phyloP scores from a whole-genome alignment of 2,113 vertebrate species.

The Columba janthina region DNA sequence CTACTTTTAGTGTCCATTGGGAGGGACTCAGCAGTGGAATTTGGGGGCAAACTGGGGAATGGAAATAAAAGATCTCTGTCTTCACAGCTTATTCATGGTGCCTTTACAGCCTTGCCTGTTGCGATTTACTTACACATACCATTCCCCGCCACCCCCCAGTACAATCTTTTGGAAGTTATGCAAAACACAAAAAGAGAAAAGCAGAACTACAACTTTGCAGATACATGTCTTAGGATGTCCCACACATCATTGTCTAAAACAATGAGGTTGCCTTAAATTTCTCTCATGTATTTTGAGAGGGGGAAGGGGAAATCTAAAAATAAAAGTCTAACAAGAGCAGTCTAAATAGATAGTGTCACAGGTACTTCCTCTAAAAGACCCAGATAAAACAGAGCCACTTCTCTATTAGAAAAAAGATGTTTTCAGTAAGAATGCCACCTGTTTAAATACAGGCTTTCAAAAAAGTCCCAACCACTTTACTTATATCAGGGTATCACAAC shows the following conservation, averaged over 20 bases:
- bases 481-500: not conserved
- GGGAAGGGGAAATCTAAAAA: conserved; percentile 18
- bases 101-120: not conserved
- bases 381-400: not conserved
- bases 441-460: not conserved
- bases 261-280: conserved; percentile 1
- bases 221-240: not conserved
- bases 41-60: not conserved
- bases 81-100: not conserved
- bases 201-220: not conserved
- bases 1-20: not conserved
- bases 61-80: not conserved
- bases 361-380: conserved; percentile 41
- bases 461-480: not conserved
- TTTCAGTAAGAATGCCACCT: not conserved
- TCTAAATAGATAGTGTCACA: conserved; percentile 18
- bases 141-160: not conserved
- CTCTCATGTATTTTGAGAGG: not conserved
- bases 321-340: not conserved
- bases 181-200: not conserved
- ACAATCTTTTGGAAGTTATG: not conserved
- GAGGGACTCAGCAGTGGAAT: not conserved
- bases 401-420: not conserved
- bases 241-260: conserved; percentile 2
- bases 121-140: not conserved